A percentile compares a stretch with the other conserved stretches of the same genome.
phyloP scores from a whole-genome alignment of 2,888 invertebrate species.

The Cephus sareptanus region DNA sequence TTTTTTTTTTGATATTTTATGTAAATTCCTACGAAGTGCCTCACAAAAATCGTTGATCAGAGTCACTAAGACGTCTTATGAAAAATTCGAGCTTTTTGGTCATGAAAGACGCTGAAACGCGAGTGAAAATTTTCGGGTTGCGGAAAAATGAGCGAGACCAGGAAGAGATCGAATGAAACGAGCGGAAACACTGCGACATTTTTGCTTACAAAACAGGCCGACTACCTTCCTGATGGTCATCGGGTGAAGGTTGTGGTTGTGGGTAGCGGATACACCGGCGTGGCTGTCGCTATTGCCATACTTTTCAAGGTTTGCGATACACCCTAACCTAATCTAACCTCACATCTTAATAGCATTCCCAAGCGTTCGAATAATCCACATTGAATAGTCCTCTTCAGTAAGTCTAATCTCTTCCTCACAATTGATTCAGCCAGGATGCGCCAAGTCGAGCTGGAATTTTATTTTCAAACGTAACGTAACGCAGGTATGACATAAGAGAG shows the following conservation, averaged over 20 bases:
- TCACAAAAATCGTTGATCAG: background rate
- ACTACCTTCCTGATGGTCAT: constrained; percentile 42
- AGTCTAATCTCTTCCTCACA: background rate
- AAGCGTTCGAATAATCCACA: background rate
- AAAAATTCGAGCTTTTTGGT: background rate
- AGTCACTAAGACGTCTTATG: background rate
- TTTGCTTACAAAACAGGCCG: constrained; percentile 49
- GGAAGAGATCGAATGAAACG: constrained; percentile 27
- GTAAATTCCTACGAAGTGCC: background rate
- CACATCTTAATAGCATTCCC: background rate
- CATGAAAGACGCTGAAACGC: background rate
- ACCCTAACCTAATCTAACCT: background rate
- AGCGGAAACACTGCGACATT: constrained; percentile 45
- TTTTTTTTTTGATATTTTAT: background rate
- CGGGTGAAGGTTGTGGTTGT: constrained; percentile 55
- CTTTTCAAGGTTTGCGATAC: constrained; percentile 49
- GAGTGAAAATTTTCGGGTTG: background rate
- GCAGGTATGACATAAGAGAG: background rate
- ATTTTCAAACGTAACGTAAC: background rate
- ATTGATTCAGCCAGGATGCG: background rate
- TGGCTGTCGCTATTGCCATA: constrained; percentile 50
- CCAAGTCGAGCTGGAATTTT: background rate
- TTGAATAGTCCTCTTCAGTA: constrained; percentile 16
- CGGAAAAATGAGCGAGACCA: constrained; percentile 32
- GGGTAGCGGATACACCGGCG: constrained; percentile 51